A percentile compares a stretch with the other conserved stretches of the same genome.
Evolutionary conservation across 2,113 vertebrate species (phyloP).

Genomic region (Ailurus styani): DNA sequence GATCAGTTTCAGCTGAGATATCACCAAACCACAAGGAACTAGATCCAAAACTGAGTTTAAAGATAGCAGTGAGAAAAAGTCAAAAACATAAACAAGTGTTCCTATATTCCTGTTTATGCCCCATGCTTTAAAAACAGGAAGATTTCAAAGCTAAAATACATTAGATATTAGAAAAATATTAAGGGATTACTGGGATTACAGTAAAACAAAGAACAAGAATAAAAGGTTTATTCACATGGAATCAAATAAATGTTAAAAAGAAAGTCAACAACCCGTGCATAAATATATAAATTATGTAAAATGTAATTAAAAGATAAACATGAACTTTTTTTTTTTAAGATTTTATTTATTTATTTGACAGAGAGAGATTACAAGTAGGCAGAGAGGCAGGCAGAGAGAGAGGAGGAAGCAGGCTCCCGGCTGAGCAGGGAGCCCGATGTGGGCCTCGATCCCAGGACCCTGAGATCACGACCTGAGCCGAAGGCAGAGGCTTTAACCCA

Average conservation of each 20-base stretch:
- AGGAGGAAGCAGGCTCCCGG: too few species aligned
- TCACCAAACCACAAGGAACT: background rate
- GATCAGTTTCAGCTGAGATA: background rate
- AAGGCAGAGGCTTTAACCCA: too few species aligned
- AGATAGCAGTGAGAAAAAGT: background rate
- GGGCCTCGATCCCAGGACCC: too few species aligned
- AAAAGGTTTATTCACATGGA: background rate
- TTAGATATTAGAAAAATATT: background rate
- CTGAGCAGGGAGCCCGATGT: too few species aligned
- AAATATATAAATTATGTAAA: background rate
- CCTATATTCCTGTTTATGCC: background rate
- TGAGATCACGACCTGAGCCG: too few species aligned
- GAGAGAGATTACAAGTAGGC: too few species aligned
- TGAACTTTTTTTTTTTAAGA: too few species aligned
- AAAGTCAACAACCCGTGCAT: background rate
- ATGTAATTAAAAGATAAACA: background rate
- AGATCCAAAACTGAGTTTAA: background rate
- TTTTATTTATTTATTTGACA: too few species aligned
- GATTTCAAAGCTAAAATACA: background rate
- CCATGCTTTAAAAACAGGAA: background rate
- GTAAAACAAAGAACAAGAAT: background rate
- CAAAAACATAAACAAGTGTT: background rate
- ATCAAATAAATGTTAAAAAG: background rate
- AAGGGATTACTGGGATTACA: background rate
- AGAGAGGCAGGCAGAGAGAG: too few species aligned